phyloP scores from a whole-genome alignment of 1,140 invertebrate genomes.

The Littorina saxatilis region DNA sequence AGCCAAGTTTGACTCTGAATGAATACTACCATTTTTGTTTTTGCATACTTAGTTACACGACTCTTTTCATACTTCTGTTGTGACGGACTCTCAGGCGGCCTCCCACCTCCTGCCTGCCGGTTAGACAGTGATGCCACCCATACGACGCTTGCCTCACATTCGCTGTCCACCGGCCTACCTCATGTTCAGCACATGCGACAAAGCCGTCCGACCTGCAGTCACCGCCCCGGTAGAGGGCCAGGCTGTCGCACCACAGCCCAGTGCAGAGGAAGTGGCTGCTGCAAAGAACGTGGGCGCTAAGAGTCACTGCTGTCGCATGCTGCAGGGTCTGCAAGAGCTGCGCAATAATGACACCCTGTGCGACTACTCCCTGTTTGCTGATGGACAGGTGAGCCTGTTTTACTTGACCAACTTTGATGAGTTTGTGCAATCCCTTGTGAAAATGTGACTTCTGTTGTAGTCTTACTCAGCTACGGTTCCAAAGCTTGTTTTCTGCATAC shows the following conservation, averaged over 20 bases:
- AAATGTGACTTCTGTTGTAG: too few relatives aligned
- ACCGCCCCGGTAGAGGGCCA: not conserved
- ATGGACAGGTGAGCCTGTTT: slow-evolving; percentile 49
- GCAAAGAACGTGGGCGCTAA: slow-evolving; percentile 46
- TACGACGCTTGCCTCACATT: not conserved
- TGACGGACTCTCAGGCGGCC: too few relatives aligned
- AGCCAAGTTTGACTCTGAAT: too few relatives aligned
- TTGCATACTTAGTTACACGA: too few relatives aligned
- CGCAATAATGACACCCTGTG: slow-evolving; percentile 61
- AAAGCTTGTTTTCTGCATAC: too few relatives aligned
- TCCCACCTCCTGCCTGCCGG: too few relatives aligned
- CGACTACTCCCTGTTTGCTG: slow-evolving; percentile 67
- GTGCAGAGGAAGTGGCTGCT: slow-evolving; percentile 10
- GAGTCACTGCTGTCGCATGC: slow-evolving; percentile 64
- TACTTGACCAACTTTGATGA: too few relatives aligned
- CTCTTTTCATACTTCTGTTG: not conserved
- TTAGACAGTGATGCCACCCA: slow-evolving; percentile 26
- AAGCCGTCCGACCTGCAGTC: not conserved
- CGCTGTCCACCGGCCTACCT: slow-evolving; percentile 28
- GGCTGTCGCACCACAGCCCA: not conserved
- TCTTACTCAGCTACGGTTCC: too few relatives aligned
- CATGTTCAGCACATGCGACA: slow-evolving; percentile 34
- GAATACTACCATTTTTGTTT: too few relatives aligned
- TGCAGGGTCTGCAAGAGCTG: slow-evolving; percentile 65
- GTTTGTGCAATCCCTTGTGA: too few relatives aligned